Conservation (phyloP, 2,888 invertebrate genomes). For the Chalcis sispes region DNA sequence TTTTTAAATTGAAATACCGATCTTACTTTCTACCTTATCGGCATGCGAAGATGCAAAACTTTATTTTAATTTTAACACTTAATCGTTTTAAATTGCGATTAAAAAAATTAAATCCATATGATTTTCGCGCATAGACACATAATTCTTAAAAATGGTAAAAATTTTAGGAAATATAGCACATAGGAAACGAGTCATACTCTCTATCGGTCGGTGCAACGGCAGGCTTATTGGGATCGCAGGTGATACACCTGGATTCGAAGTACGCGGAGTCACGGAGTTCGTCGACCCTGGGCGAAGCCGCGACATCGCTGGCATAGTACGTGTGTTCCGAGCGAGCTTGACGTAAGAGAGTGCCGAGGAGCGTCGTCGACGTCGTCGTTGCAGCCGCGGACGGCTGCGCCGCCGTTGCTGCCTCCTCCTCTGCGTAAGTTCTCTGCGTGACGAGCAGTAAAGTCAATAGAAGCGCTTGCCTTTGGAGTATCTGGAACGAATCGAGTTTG, state of each 20-base stretch:
- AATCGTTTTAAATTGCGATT: too few relatives aligned
- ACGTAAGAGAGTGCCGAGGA: conserved; percentile 68
- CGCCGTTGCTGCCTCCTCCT: conserved; percentile 32
- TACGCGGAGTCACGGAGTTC: conserved; percentile 69
- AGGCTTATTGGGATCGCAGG: conserved; percentile 68
- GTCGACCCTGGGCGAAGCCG: conserved; percentile 59
- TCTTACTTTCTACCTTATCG: background rate
- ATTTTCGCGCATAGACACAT: background rate
- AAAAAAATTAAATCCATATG: too few relatives aligned
- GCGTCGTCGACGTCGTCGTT: conserved; percentile 52
- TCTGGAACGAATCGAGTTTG: conserved; percentile 30
- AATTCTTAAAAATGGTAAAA: too few relatives aligned
- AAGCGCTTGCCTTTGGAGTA: conserved; percentile 7
- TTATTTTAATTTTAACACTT: too few relatives aligned
- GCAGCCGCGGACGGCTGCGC: conserved; percentile 60
- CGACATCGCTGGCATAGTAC: conserved; percentile 58
- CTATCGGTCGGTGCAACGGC: conserved; percentile 58
- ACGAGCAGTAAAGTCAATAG: conserved; percentile 18
- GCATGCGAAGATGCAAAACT: too few relatives aligned
- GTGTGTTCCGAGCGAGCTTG: conserved; percentile 69
- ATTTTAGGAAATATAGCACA: too few relatives aligned
- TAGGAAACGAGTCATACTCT: conserved; percentile 56
- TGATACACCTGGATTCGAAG: conserved; percentile 71
- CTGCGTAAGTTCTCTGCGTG: background rate
- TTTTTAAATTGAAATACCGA: too few relatives aligned